Evolutionary conservation across 2,113 vertebrate species (phyloP).

Genomic region (Cyanoramphus novaezelandiae): DNA sequence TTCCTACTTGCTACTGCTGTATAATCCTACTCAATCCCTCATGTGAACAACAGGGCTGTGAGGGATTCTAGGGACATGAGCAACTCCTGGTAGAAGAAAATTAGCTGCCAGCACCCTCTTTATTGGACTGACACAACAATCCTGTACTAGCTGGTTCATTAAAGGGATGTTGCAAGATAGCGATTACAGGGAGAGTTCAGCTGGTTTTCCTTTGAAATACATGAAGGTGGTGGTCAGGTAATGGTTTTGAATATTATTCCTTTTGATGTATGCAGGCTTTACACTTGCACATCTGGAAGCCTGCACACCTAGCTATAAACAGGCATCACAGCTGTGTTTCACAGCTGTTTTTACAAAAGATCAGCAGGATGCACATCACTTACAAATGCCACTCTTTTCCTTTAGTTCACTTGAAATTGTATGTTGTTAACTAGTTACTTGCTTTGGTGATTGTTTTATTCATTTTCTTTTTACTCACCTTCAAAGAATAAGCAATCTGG

Average conservation of each 20-base stretch:
- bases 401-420: slow-evolving; percentile 9
- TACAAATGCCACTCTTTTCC: slow-evolving; percentile 22
- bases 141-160: background rate
- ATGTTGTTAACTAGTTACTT: background rate
- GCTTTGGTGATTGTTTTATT: slow-evolving; percentile 24
- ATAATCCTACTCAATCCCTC: background rate
- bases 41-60: background rate
- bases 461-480: slow-evolving; percentile 9
- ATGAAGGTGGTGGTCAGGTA: slow-evolving; percentile 54
- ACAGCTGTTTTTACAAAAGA: slow-evolving; percentile 72
- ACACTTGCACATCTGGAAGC: slow-evolving; percentile 72
- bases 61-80: background rate
- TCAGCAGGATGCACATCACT: slow-evolving; percentile 11
- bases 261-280: slow-evolving; percentile 75
- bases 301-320: slow-evolving; percentile 29
- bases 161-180: slow-evolving; percentile 49
- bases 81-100: background rate
- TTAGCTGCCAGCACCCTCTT: background rate
- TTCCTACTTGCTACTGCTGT: background rate
- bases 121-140: background rate
- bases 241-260: slow-evolving; percentile 2
- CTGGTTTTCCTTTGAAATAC: slow-evolving; percentile 74
- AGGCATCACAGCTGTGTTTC: background rate
- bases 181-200: slow-evolving; percentile 75
- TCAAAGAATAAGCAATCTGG: slow-evolving; percentile 25